Evolutionary conservation across 2,797 vertebrate species (phyloP).

Genomic region (Myotis daubentonii): DNA sequence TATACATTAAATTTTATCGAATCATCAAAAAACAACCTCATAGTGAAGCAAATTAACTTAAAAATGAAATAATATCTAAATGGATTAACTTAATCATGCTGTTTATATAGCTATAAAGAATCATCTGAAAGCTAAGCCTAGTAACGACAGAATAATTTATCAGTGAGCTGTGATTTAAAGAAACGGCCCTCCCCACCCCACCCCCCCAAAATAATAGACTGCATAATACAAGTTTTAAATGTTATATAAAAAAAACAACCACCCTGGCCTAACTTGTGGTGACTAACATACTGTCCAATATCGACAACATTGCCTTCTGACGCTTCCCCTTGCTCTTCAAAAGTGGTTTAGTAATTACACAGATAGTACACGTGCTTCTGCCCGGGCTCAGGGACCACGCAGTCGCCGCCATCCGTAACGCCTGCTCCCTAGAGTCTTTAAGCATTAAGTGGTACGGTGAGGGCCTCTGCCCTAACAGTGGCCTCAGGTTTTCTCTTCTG

Average conservation of each 20-base stretch:
- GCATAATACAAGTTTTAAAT: neutral
- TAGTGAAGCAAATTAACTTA: slow-evolving; percentile 47
- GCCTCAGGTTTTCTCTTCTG: neutral
- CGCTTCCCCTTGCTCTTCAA: neutral
- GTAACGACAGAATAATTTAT: neutral
- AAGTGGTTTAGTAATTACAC: neutral
- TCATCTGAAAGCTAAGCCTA: slow-evolving; percentile 20
- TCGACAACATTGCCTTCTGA: neutral
- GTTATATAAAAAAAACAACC: neutral
- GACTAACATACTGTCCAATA: neutral
- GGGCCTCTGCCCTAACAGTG: neutral
- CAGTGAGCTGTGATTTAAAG: neutral
- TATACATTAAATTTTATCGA: slow-evolving; percentile 26
- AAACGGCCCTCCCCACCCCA: neutral
- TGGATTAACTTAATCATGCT: neutral
- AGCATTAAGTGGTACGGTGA: slow-evolving; percentile 74
- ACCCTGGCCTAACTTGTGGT: neutral
- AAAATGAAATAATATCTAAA: slow-evolving; percentile 42
- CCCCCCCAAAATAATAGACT: neutral
- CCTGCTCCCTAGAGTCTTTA: neutral
- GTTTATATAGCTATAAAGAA: neutral
- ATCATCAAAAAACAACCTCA: slow-evolving; percentile 37
- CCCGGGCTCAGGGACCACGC: neutral
- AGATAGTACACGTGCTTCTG: neutral
- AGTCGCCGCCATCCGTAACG: rapidly evolving